A percentile compares a stretch with the other conserved stretches of the same genome.
Evolutionary conservation across 2,888 invertebrate species (phyloP).

Genomic region (Phoenoteleia sp.): DNA sequence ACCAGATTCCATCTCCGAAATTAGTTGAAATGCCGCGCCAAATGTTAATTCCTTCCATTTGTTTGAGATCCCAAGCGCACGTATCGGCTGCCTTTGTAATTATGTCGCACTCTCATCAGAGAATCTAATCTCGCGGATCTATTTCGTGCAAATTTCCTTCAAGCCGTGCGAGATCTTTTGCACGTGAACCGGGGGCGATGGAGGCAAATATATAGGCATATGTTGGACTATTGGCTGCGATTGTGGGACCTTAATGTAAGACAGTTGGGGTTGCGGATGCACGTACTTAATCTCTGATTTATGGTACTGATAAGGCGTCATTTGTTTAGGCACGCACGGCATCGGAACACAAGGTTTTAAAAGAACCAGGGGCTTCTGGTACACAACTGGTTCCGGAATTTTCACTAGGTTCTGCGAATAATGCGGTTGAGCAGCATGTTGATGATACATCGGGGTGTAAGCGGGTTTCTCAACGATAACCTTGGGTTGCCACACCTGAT

Average conservation of each 20-base stretch:
- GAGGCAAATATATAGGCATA: constrained; percentile 35
- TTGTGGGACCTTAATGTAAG: constrained; percentile 74
- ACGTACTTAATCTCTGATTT: constrained; percentile 58
- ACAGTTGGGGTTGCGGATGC: constrained; percentile 57
- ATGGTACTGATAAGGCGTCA: constrained; percentile 61
- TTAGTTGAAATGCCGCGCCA: too few species aligned
- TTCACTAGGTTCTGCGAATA: constrained; percentile 66
- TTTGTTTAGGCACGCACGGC: constrained; percentile 57
- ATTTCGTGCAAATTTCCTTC: constrained; percentile 67
- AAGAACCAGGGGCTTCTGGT: constrained; percentile 76
- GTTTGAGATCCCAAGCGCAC: constrained; percentile 11
- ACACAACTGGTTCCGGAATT: constrained; percentile 66
- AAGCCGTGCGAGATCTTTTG: constrained; percentile 50
- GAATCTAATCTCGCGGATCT: constrained; percentile 38
- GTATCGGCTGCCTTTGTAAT: constrained; percentile 25
- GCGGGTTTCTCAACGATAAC: constrained; percentile 79
- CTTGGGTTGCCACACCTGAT: constrained; percentile 61
- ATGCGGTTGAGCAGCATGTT: constrained; percentile 73
- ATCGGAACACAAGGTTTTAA: constrained; percentile 69
- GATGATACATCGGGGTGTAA: constrained; percentile 80
- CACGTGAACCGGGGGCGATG: constrained; percentile 53
- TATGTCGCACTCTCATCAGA: constrained; percentile 27
- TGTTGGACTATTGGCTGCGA: constrained; percentile 70
- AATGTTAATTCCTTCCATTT: not conserved
- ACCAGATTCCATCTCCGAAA: not conserved